Conservation (phyloP, 2,888 invertebrate genomes). For the Lepetodrilus schrolli region DNA sequence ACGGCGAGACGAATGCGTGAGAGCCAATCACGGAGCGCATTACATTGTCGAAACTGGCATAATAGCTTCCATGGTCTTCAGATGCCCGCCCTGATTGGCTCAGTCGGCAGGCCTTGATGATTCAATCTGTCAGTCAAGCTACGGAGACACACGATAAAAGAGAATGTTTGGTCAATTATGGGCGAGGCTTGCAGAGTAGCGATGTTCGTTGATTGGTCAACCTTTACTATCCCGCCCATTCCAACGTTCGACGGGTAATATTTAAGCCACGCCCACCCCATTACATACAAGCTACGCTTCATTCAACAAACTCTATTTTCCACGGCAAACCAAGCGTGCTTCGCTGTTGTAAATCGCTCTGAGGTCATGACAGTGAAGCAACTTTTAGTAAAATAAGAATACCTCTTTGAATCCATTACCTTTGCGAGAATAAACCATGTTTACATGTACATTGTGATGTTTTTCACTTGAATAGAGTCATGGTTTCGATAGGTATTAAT, state of each 20-base stretch:
- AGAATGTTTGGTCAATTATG: neutral
- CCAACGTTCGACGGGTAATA: neutral
- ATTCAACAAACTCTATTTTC: neutral
- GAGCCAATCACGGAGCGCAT: conserved; percentile 57
- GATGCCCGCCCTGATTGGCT: conserved; percentile 45
- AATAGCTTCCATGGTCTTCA: conserved; percentile 47
- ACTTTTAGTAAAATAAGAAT: neutral
- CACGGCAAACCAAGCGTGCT: conserved; percentile 2
- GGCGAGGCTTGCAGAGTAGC: neutral
- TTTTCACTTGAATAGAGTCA: neutral
- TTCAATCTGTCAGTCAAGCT: conserved; percentile 36
- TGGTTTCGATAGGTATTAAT: neutral
- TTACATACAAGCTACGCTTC: neutral
- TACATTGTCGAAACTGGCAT: conserved; percentile 61
- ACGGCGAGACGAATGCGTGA: conserved; percentile 57
- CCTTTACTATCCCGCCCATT: neutral
- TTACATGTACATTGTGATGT: conserved; percentile 13
- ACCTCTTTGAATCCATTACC: neutral
- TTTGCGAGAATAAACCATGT: conserved; percentile 13
- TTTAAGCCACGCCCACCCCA: neutral
- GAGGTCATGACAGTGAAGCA: neutral
- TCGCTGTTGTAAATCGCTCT: conserved; percentile 6
- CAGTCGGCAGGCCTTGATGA: conserved; percentile 37
- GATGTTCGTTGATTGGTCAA: neutral
- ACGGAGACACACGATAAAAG: neutral